Conservation (phyloP, 2,888 invertebrate species). For the Tiliacea aurago region DNA sequence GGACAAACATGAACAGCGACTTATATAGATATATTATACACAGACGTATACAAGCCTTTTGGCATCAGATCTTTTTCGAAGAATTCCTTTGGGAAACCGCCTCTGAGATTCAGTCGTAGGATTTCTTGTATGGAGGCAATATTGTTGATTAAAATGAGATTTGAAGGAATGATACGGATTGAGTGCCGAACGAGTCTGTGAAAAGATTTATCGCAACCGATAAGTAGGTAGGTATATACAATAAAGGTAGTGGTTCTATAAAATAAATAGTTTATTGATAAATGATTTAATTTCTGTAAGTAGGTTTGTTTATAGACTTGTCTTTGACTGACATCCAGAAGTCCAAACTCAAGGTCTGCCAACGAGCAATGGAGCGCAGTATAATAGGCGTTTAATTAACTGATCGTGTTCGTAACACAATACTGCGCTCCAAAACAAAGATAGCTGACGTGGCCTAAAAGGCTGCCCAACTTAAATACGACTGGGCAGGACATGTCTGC, state of each 20-base stretch:
- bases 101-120: slow-evolving; percentile 21
- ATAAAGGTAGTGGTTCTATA: not conserved
- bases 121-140: slow-evolving; percentile 22
- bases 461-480: too few relatives aligned
- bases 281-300: too few relatives aligned
- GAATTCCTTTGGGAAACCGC: slow-evolving; percentile 42
- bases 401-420: too few relatives aligned
- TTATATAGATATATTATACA: not conserved
- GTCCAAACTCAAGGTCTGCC: too few relatives aligned
- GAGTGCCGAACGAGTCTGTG: slow-evolving; percentile 2
- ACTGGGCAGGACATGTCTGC: too few relatives aligned
- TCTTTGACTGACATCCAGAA: too few relatives aligned
- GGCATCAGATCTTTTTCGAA: slow-evolving; percentile 39
- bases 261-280: too few relatives aligned
- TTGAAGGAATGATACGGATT: slow-evolving; percentile 27
- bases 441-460: too few relatives aligned
- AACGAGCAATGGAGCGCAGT: too few relatives aligned
- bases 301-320: too few relatives aligned
- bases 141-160: slow-evolving; percentile 51
- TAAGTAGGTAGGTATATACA: slow-evolving; percentile 1
- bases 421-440: too few relatives aligned
- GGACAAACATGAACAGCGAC: not conserved
- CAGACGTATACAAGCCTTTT: slow-evolving; percentile 4
- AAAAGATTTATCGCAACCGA: slow-evolving; percentile 13
- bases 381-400: too few relatives aligned